These are phyloP conservation scores for Ochotona curzoniae DNA, from an alignment of 2,113 vertebrate species.

Conservation along the genomic window DNA sequence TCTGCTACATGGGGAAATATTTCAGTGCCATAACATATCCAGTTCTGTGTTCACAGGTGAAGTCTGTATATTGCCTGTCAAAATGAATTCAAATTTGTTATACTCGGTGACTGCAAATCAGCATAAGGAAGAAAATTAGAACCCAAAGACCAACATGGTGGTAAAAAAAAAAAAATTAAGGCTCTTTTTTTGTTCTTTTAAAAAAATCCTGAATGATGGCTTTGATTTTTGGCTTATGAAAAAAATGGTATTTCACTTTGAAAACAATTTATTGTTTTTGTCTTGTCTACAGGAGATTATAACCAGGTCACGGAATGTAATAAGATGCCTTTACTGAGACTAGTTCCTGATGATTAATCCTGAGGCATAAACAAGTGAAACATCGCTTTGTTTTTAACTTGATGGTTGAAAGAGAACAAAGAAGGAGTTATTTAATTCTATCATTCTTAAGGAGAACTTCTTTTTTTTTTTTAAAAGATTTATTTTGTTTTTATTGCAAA, in stretches of 20 bases:
- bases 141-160: not conserved
- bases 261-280: conserved; percentile 49
- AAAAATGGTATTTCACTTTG: conserved; percentile 10
- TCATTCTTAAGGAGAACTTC: conserved; percentile 50
- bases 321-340: not conserved
- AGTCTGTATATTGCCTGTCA: not conserved
- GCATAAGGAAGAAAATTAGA: not conserved
- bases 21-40: not conserved
- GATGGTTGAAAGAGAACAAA: conserved; percentile 59
- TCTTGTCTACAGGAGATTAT: not conserved
- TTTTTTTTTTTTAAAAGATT: too few relatives aligned
- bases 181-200: not conserved
- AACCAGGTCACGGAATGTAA: conserved; percentile 10
- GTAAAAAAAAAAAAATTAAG: not conserved
- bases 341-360: conserved; percentile 44
- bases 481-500: too few relatives aligned
- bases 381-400: conserved; percentile 56
- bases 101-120: not conserved
- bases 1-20: not conserved
- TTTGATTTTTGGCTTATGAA: conserved; percentile 44
- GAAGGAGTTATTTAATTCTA: conserved; percentile 65
- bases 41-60: not conserved
- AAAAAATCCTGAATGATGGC: not conserved
- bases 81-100: conserved; percentile 2
- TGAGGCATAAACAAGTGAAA: conserved; percentile 56